phyloP scores from a whole-genome alignment of 35 echinoderm and acorn worm species.

The Apostichopus californicus region DNA sequence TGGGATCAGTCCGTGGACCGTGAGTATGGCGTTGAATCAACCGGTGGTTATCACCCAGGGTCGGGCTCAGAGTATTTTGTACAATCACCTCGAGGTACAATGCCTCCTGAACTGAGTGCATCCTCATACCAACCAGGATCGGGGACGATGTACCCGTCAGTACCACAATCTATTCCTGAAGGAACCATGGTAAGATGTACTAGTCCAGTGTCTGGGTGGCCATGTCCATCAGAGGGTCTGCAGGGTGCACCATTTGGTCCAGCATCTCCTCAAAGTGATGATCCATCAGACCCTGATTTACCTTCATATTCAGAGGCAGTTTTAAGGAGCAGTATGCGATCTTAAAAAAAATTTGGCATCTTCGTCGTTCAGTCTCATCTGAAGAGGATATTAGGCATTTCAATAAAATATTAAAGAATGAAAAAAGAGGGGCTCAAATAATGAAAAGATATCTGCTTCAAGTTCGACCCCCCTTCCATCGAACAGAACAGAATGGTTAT shows the following conservation, averaged over 20 bases:
- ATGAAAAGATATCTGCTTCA: no score
- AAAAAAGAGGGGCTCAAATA: no score
- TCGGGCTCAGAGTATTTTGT: neutral
- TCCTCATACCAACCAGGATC: neutral
- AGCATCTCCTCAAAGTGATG: neutral
- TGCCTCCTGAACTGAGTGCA: neutral
- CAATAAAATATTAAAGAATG: no score
- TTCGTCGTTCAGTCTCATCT: no score
- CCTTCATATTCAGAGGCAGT: conserved; percentile 16
- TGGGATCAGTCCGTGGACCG: neutral
- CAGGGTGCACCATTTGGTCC: neutral
- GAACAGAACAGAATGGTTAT: no score
- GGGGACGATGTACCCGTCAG: neutral
- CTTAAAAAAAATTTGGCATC: neutral
- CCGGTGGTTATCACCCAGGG: neutral
- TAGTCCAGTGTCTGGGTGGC: neutral
- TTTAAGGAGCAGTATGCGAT: neutral
- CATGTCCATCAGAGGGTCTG: neutral
- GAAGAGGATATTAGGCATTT: no score
- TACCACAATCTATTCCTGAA: neutral
- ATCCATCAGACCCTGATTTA: neutral
- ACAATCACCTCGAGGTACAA: neutral
- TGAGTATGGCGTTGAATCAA: neutral
- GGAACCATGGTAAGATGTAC: neutral
- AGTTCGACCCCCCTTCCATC: no score